Conservation (phyloP, 2,888 invertebrate species). For the Lysandra coridon region DNA sequence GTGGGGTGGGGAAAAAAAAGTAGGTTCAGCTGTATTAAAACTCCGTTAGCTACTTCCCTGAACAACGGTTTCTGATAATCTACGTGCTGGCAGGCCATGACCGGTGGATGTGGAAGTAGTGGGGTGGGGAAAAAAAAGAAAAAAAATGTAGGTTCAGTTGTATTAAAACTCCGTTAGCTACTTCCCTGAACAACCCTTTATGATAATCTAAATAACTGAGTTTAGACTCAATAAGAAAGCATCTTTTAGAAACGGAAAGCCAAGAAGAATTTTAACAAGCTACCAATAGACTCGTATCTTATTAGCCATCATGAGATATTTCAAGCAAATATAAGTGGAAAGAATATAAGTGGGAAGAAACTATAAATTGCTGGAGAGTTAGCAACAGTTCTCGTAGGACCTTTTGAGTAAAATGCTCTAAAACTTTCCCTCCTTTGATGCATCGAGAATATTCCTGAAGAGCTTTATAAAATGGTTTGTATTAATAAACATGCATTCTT, state of each 20-base stretch:
- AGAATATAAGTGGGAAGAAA: slow-evolving; percentile 20
- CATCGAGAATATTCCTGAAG: slow-evolving; percentile 12
- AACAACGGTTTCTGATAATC: no score
- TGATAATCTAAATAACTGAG: no score
- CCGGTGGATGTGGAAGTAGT: no score
- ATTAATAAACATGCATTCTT: background rate
- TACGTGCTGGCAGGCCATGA: no score
- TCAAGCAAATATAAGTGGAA: slow-evolving; percentile 17
- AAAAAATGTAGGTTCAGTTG: no score
- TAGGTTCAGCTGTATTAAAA: no score
- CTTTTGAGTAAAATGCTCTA: slow-evolving; percentile 21
- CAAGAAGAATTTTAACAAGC: slow-evolving; percentile 4
- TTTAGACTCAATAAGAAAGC: background rate
- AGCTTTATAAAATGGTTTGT: slow-evolving; percentile 9
- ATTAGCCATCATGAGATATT: slow-evolving; percentile 15
- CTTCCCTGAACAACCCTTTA: no score
- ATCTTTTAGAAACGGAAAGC: background rate
- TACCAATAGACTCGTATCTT: slow-evolving; percentile 4
- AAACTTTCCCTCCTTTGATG: slow-evolving; percentile 6
- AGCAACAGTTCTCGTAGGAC: slow-evolving; percentile 25
- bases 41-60: no score
- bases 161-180: no score
- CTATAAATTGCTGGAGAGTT: slow-evolving; percentile 27
- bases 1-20: no score
- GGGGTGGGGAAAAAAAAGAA: no score